A percentile compares a stretch with the other conserved stretches of the same genome.
phyloP scores from a whole-genome alignment of 2,797 vertebrate species.

The Trichosurus vulpecula region DNA sequence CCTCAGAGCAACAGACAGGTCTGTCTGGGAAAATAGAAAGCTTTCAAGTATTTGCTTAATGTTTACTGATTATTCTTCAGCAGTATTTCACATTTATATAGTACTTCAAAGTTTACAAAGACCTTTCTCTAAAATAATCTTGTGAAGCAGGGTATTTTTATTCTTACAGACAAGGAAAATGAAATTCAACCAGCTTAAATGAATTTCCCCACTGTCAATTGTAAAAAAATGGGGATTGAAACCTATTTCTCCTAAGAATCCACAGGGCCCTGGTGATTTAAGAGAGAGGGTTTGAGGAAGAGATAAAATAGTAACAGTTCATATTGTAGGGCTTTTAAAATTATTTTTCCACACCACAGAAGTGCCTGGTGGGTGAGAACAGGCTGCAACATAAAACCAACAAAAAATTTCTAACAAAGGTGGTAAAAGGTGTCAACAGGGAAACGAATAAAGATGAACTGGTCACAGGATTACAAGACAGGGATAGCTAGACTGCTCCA shows the following conservation, averaged over 20 bases:
- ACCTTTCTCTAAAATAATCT: not conserved
- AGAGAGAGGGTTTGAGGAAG: not conserved
- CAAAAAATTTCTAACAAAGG: not conserved
- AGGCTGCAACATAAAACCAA: not conserved
- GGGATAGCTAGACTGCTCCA: not conserved
- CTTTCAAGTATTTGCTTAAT: not conserved
- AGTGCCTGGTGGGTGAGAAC: not conserved
- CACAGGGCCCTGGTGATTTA: not conserved
- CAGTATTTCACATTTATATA: not conserved
- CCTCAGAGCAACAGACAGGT: not conserved
- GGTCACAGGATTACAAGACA: not conserved
- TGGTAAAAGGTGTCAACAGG: not conserved
- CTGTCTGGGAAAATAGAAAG: not conserved
- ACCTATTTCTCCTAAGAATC: not conserved
- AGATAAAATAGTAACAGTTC: not conserved
- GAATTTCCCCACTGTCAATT: not conserved
- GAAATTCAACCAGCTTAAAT: not conserved
- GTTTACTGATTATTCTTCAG: not conserved
- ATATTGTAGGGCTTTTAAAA: not conserved
- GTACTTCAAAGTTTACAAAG: not conserved
- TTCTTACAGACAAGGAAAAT: not conserved
- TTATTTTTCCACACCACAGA: not conserved
- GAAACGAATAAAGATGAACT: not conserved
- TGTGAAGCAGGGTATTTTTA: not conserved
- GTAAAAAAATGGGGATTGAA: not conserved